Base-by-base conservation (phyloP, 2,888 invertebrate genomes). In the Acleris holmiana region DNA sequence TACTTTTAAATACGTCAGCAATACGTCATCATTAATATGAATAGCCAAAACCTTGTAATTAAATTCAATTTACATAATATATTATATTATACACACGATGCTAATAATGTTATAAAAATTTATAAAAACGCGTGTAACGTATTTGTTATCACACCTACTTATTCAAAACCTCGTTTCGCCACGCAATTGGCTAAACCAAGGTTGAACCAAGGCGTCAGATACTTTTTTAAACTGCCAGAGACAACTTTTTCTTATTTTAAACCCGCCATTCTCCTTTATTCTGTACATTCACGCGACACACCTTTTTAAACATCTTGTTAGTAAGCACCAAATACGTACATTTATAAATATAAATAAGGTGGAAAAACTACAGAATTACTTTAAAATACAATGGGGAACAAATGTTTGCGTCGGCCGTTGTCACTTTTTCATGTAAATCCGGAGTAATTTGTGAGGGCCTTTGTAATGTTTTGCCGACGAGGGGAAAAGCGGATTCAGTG, bases 401-500 rank as follows among this genome's bases (percentile, higher is more conserved):
- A 90, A 90, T 89, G 89, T 89, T 85, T 80, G 79, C 77, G 75
- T 79, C 83, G 84, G 76, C 77, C 73, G 80, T 82, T 87, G 89
- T 88, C 88, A 86, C 84, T 88, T 88, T 88, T 87, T 86, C 86
- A 90, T 91, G 89, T 91, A 90, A 90, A 90, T 89, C 75, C 83
- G 76, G 70, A 71, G 87, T 89, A 90, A 91, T 91, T 91, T 90
- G 90, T 89, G 89, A 84, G 76, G 75, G 76, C 72, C 69, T 77
- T 76, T 76, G 76, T 64, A 73, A 80, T 23, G 68, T 77, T 76
- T 73, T 75, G 69, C 71, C 17, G 17, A 44, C 15, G 35, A 13
- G 13, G 35, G 35, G 44, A 44, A 44, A 44, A 53, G 15, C 19
- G 53, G 40, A 53, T 40, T 53, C 29, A 35, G 18, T 18, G 35